Percentiles rank a stretch among this genome's conserved stretches.
These are phyloP conservation scores for Drosophila greeni DNA, from an alignment of 2,888 invertebrate species.

Conservation along the genomic window DNA sequence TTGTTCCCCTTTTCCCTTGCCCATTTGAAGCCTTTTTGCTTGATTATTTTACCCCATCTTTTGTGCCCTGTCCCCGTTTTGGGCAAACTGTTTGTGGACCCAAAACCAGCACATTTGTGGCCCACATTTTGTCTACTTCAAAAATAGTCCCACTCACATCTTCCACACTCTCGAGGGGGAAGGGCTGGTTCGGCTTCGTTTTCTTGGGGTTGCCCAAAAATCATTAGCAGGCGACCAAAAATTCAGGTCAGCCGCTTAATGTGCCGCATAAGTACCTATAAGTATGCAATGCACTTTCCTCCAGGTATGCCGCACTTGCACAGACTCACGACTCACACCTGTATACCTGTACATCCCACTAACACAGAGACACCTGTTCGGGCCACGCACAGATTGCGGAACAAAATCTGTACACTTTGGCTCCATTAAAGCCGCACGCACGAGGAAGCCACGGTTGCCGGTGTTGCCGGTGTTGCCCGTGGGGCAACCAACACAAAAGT, in stretches of 20 bases:
- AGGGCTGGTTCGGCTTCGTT: conserved; percentile 9
- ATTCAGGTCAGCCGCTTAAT: conserved; percentile 67
- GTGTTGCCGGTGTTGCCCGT: conserved; percentile 49
- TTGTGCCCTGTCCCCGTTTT: conserved; percentile 17
- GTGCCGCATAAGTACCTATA: conserved; percentile 67
- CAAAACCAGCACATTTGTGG: conserved; percentile 19
- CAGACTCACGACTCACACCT: conserved; percentile 5
- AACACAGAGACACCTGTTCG: background rate
- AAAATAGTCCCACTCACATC: conserved; percentile 8
- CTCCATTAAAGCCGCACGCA: conserved; percentile 47
- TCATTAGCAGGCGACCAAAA: conserved; percentile 46
- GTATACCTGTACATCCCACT: conserved; percentile 11
- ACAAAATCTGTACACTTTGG: conserved; percentile 42
- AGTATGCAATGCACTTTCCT: conserved; percentile 67
- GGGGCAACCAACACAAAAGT: conserved; percentile 67
- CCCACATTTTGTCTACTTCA: conserved; percentile 23
- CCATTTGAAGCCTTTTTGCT: background rate
- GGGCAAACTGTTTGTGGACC: conserved; percentile 11
- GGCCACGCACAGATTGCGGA: conserved; percentile 44
- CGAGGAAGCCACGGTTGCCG: conserved; percentile 40
- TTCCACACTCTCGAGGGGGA: background rate
- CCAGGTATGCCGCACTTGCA: conserved; percentile 24
- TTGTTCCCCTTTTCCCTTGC: background rate
- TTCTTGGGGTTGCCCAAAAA: conserved; percentile 45
- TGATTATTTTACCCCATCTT: background rate